phyloP scores from a whole-genome alignment of 2,797 vertebrate genomes.

The Meriones psammophilus region DNA sequence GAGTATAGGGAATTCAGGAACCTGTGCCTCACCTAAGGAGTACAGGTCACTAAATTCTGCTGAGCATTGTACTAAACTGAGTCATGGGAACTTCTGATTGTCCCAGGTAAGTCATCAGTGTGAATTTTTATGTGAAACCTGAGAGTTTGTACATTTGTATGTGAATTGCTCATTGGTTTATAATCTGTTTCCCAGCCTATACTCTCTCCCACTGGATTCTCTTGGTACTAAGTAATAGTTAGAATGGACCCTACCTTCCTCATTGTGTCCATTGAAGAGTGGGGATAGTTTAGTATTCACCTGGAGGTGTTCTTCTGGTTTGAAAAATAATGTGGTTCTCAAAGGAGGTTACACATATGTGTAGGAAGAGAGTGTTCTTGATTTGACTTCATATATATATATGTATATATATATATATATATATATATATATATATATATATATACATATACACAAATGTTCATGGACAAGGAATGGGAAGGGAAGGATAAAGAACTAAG shows the following conservation, averaged over 20 bases:
- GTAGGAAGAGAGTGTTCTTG: neutral
- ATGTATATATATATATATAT: neutral
- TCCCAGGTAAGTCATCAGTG: neutral
- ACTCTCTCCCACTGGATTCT: neutral
- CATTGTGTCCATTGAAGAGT: neutral
- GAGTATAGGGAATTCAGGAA: neutral
- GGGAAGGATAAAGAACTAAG: neutral
- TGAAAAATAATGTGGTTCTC: slow-evolving; percentile 32
- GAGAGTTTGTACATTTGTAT: neutral
- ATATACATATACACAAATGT: neutral
- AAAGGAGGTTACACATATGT: neutral
- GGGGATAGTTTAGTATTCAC: neutral
- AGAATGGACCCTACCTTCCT: neutral
- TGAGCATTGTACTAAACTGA: neutral
- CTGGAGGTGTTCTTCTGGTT: neutral
- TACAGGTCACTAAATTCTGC: neutral
- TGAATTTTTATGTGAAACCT: slow-evolving; percentile 49
- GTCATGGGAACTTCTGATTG: neutral
- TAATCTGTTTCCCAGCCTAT: neutral
- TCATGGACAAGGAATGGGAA: slow-evolving; percentile 13
- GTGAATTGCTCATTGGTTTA: neutral
- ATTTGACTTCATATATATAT: neutral
- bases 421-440: neutral
- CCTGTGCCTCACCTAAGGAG: neutral
- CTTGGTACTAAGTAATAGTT: neutral